These are phyloP conservation scores for Lasioglossum oenotherae DNA, from an alignment of 2,888 invertebrate genomes.

Conservation along the genomic window DNA sequence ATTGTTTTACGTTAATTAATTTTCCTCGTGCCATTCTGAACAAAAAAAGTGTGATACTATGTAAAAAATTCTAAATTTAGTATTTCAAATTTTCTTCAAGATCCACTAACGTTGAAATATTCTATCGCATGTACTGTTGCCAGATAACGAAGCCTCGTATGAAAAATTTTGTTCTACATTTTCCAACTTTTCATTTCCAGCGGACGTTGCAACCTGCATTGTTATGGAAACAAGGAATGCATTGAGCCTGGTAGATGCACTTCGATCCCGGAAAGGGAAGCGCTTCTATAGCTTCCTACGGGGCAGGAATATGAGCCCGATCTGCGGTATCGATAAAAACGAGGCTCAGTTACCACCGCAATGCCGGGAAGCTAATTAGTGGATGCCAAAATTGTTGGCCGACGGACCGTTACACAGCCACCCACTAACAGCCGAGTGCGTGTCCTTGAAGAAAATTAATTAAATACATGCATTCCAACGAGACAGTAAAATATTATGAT, in stretches of 20 bases:
- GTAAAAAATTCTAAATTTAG: too few relatives aligned
- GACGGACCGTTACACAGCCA: constrained; percentile 46
- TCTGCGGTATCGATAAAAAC: constrained; percentile 61
- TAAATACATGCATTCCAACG: constrained; percentile 31
- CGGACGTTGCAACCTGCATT: constrained; percentile 36
- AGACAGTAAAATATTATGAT: constrained; percentile 42
- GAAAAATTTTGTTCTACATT: too few relatives aligned
- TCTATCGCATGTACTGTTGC: too few relatives aligned
- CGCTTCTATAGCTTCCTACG: constrained; percentile 65
- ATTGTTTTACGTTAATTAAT: too few relatives aligned
- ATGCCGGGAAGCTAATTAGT: constrained; percentile 57
- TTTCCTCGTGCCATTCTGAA: neutral
- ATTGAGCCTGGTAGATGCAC: constrained; percentile 53
- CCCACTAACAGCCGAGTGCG: constrained; percentile 30
- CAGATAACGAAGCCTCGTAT: too few relatives aligned
- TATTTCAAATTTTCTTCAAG: too few relatives aligned
- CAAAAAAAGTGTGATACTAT: neutral
- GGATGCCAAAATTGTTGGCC: constrained; percentile 48
- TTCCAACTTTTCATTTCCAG: neutral
- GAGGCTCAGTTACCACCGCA: constrained; percentile 55
- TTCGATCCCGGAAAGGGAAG: constrained; percentile 73
- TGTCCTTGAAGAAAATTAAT: constrained; percentile 27
- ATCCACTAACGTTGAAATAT: too few relatives aligned
- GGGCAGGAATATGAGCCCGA: constrained; percentile 66
- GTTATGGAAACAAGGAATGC: constrained; percentile 58